phyloP scores from a whole-genome alignment of 2,888 invertebrate species.

The Autographa pulchrina region DNA sequence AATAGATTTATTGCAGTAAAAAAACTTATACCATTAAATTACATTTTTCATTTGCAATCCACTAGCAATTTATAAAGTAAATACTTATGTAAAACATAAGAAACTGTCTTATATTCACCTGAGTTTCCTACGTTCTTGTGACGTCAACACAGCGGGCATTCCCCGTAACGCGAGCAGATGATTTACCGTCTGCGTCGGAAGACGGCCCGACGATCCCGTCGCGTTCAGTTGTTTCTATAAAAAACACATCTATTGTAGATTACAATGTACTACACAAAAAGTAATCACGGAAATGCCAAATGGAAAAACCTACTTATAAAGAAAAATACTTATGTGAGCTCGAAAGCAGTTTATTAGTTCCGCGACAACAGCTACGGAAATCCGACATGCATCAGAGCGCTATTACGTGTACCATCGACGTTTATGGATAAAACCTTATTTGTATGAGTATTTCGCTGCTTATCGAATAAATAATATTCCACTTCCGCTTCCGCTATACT shows the following conservation, averaged over 20 bases:
- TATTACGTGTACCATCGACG: not conserved
- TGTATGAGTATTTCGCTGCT: not conserved
- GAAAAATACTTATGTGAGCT: not conserved
- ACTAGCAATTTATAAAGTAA: no score
- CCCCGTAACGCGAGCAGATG: slow-evolving; percentile 81
- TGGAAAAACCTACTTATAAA: not conserved
- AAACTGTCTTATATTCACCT: slow-evolving; percentile 66
- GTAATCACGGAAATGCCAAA: not conserved
- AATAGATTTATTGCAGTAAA: no score
- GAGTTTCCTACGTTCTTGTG: slow-evolving; percentile 80
- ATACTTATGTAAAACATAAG: no score
- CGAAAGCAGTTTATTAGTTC: not conserved
- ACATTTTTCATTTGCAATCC: no score
- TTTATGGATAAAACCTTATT: slow-evolving; percentile 1
- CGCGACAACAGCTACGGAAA: not conserved
- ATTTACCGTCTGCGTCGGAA: slow-evolving; percentile 80
- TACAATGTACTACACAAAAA: not conserved
- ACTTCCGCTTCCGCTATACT: not conserved
- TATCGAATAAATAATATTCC: not conserved
- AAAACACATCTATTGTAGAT: slow-evolving; percentile 6
- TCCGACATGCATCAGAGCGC: not conserved
- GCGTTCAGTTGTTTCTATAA: slow-evolving; percentile 79
- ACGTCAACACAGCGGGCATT: slow-evolving; percentile 77
- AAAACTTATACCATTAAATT: no score
- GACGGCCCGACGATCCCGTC: slow-evolving; percentile 67